phyloP scores from a whole-genome alignment of 2,797 vertebrate genomes.

The Ctenosaura bakeri region DNA sequence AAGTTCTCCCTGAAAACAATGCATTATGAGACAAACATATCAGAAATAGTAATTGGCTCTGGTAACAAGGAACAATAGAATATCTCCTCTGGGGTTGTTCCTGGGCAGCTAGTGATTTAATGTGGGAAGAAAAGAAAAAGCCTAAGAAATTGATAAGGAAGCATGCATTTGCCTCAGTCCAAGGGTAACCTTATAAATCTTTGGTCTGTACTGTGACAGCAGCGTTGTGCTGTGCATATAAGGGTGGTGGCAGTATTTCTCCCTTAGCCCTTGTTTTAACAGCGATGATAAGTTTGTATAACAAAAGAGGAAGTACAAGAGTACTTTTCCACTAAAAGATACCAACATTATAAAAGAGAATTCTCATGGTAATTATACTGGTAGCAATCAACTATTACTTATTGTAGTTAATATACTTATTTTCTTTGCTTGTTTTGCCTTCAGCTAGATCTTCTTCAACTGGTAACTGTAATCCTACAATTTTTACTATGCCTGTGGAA shows the following conservation, averaged over 20 bases:
- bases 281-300: not conserved
- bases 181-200: not conserved
- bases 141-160: not conserved
- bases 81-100: not conserved
- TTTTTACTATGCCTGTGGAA: not conserved
- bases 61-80: not conserved
- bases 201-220: not conserved
- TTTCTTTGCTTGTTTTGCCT: not conserved
- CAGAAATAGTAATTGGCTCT: not conserved
- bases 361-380: no score
- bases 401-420: not conserved
- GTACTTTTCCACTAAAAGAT: not conserved
- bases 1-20: not conserved
- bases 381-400: no score
- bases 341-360: not conserved
- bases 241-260: not conserved
- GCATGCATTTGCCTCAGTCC: not conserved
- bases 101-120: not conserved
- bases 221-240: not conserved
- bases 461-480: not conserved
- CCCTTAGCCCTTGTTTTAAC: not conserved
- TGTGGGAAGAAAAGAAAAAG: not conserved
- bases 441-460: conserved; percentile 1
- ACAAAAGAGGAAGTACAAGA: not conserved
- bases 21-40: not conserved